Evolutionary conservation across 2,797 vertebrate genomes (phyloP), one percentile per base, ranked within the genome.

Genomic region (Sciaenops ocellatus): DNA sequence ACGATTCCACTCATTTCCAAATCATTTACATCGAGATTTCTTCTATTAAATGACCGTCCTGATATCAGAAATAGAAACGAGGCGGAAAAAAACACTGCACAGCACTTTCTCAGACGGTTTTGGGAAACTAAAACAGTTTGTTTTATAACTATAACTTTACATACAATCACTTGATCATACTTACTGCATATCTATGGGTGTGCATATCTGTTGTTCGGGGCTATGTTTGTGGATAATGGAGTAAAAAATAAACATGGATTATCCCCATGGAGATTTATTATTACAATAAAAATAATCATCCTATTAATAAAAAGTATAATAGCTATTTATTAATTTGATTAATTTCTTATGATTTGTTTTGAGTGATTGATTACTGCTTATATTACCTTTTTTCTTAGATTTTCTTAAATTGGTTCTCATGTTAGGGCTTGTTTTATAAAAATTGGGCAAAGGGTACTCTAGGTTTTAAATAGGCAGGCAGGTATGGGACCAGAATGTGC

Each of bases 1-100:
- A 62, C 18, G 3, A 65, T 50, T 67, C 12, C n/a, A 65, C 34
- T 60, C 15, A 42, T 64, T 71, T 79, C n/a, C 46, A 56, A 15
- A 63, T 48, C 41, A 64, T 80, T 77, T 51, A 46, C 30, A 18
- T 18, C 3, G 16, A 16, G 11, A 18, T 24, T 30, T 50, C 17
- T 62, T 22, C 26, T 13, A 44, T 61, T 54, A 50, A 50, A 38
- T 9, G 34, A 62, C 15, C 17, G 22, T 41, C 65, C 30, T 20
- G 11, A 60, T 28, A 47, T 1, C 15, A n/a, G 5, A 42, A 48
- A 20, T 34, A 11, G 12, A 44, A 54, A 16, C 16, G 28, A 7
- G 1, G 11, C 12, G n/a, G 48, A 55, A 16, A 46, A n/a, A 11
- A 22, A 41, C 47, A 34, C 17, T 6, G 48, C 12, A 18, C 17